Percentiles rank a stretch among this genome's conserved stretches.
Evolutionary conservation across 2,113 vertebrate species (phyloP).

Genomic region (Pardalotus punctatus): DNA sequence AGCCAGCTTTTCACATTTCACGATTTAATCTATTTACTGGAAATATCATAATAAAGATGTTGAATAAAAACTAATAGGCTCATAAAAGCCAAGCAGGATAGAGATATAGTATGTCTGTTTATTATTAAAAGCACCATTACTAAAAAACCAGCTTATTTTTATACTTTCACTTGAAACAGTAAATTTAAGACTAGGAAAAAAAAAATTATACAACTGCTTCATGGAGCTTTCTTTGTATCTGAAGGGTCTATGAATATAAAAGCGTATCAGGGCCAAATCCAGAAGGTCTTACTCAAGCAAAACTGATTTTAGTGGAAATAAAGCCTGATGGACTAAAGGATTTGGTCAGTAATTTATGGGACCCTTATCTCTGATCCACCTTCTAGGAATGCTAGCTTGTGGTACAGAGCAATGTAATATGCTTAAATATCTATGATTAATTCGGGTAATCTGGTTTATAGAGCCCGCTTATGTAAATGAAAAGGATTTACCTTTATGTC

Average conservation of each 20-base stretch:
- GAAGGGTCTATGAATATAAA: constrained; percentile 43
- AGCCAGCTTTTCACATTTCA: neutral
- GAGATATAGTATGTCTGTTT: neutral
- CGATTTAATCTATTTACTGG: neutral
- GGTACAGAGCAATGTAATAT: constrained; percentile 54
- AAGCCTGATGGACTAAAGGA: constrained; percentile 60
- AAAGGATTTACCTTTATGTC: constrained; percentile 70
- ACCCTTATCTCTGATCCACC: constrained; percentile 60
- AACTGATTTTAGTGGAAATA: constrained; percentile 64
- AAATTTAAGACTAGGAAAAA: neutral
- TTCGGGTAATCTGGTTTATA: constrained; percentile 64
- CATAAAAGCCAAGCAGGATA: neutral
- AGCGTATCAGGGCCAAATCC: constrained; percentile 9
- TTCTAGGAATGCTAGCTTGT: constrained; percentile 52
- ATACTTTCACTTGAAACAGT: neutral
- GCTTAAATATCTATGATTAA: constrained; percentile 64
- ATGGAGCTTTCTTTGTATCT: neutral
- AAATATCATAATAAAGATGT: neutral
- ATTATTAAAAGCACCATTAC: neutral
- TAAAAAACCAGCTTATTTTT: neutral
- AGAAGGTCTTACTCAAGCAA: constrained; percentile 23
- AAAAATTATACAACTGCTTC: neutral
- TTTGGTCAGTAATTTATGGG: constrained; percentile 55
- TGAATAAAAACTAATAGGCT: constrained; percentile 4
- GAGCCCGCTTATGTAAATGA: constrained; percentile 52